Percentiles rank a stretch among this genome's conserved stretches.
These are phyloP conservation scores for Gallinago media DNA, from an alignment of 2,113 vertebrate species.

Conservation along the genomic window DNA sequence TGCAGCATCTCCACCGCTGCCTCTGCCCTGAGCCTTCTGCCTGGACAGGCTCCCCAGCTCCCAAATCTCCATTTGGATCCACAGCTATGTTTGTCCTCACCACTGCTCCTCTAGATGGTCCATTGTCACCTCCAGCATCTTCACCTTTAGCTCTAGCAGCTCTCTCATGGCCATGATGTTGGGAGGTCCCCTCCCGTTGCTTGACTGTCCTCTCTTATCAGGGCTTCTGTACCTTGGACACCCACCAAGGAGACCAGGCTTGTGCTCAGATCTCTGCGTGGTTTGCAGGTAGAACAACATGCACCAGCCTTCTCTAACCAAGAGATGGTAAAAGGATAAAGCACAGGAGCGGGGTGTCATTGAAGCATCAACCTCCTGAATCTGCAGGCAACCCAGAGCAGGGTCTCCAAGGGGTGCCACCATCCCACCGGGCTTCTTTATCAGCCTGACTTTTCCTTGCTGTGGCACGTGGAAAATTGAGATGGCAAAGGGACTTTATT, in stretches of 20 bases:
- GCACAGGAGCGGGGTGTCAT: too few relatives aligned
- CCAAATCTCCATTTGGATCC: neutral
- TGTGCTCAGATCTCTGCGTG: neutral
- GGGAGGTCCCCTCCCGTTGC: neutral
- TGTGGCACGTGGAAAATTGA: neutral
- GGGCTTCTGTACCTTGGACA: neutral
- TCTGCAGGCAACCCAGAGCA: neutral
- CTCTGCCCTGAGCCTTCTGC: neutral
- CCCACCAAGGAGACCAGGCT: neutral
- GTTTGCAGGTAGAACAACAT: neutral
- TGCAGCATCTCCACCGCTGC: neutral
- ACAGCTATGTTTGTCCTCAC: neutral
- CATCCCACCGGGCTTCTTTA: neutral
- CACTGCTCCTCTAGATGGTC: neutral
- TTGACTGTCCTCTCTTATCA: neutral
- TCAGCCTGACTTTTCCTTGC: neutral
- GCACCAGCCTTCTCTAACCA: neutral
- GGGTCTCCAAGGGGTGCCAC: neutral
- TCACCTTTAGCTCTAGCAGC: neutral
- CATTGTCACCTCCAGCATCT: neutral
- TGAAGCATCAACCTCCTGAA: neutral
- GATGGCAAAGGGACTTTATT: neutral
- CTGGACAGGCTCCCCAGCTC: neutral
- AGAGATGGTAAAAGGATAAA: neutral
- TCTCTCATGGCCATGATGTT: fast-evolving